phyloP scores from a whole-genome alignment of 2,113 vertebrate genomes.

The Hirundichthys speculiger region DNA sequence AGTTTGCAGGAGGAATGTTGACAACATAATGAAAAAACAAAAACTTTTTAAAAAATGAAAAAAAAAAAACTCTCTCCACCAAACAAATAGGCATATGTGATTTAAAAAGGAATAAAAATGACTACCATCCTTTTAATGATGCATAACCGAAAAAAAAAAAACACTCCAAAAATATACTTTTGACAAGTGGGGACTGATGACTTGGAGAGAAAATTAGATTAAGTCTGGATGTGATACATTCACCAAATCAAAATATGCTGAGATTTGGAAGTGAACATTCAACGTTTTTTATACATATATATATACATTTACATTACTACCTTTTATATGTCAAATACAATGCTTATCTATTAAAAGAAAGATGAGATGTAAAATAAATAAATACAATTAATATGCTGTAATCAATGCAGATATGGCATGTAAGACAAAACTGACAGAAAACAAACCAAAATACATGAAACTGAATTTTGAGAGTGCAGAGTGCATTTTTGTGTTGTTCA shows the following conservation, averaged over 20 bases:
- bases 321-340: conserved; percentile 31
- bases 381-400: conserved; percentile 46
- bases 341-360: conserved; percentile 23
- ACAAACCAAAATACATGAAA: conserved; percentile 25
- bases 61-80: not conserved
- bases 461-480: conserved; percentile 10
- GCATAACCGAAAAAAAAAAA: conserved; percentile 10
- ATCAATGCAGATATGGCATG: conserved; percentile 18
- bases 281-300: conserved; percentile 37
- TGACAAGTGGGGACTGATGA: not conserved
- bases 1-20: conserved; percentile 34
- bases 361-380: conserved; percentile 57
- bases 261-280: conserved; percentile 55
- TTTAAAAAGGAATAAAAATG: not conserved
- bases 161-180: conserved; percentile 5
- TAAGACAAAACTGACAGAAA: conserved; percentile 31
- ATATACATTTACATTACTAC: conserved; percentile 60
- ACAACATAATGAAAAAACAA: conserved; percentile 13
- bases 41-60: conserved; percentile 1
- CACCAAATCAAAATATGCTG: conserved; percentile 33
- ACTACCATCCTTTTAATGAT: conserved; percentile 6
- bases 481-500: conserved; percentile 65
- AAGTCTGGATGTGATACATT: conserved; percentile 45
- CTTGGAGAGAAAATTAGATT: not conserved
- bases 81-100: too few relatives aligned